Conservation (phyloP, 1,140 invertebrate genomes). For the Trichonephila clavata region DNA sequence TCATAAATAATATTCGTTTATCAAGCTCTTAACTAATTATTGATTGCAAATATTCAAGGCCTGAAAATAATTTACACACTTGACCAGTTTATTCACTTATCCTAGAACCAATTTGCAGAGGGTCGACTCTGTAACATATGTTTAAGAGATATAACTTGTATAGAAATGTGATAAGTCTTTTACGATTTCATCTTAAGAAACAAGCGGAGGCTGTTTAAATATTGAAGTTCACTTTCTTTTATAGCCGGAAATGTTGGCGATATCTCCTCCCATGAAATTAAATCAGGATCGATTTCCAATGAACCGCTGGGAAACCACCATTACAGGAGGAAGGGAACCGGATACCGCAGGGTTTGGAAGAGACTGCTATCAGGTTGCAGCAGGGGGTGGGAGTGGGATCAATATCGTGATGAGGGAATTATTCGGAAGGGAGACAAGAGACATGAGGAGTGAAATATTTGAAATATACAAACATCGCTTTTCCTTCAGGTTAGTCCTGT, state of each 20-base stretch:
- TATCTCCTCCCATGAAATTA: slow-evolving; percentile 38
- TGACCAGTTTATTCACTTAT: too few relatives aligned
- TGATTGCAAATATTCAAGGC: too few relatives aligned
- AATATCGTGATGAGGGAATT: neutral
- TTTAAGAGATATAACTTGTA: too few relatives aligned
- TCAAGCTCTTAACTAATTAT: too few relatives aligned
- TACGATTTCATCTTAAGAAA: too few relatives aligned
- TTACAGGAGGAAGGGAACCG: neutral
- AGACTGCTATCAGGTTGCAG: neutral
- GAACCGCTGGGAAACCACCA: slow-evolving; percentile 27
- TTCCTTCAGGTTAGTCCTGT: too few relatives aligned
- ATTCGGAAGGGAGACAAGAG: neutral
- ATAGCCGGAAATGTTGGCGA: neutral
- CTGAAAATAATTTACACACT: too few relatives aligned
- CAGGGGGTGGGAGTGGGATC: neutral
- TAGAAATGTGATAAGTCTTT: too few relatives aligned
- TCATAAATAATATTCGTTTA: too few relatives aligned
- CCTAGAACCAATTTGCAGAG: too few relatives aligned
- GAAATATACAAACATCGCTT: neutral
- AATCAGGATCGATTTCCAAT: slow-evolving; percentile 55
- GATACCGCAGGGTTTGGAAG: neutral
- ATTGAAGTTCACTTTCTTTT: neutral
- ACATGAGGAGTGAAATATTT: neutral
- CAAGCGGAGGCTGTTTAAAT: neutral
- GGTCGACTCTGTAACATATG: too few relatives aligned